Conservation (phyloP, 2,113 vertebrate species). For the Platysternon megacephalum region DNA sequence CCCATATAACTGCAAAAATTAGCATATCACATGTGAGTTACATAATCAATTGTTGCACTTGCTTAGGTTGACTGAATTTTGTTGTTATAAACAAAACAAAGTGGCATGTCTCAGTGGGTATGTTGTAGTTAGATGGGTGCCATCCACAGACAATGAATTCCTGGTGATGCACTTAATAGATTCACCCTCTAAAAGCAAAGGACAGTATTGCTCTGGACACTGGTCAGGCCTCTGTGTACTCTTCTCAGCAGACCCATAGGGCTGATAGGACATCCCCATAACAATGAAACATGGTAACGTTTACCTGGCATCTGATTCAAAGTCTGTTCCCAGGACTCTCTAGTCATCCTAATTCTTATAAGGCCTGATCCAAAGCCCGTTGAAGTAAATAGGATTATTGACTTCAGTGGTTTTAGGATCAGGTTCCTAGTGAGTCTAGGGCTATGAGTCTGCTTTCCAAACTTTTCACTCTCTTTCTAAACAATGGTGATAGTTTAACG, state of each 20-base stretch:
- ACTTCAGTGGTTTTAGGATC: not conserved
- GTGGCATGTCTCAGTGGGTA: not conserved
- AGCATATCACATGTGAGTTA: not conserved
- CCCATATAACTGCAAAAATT: not conserved
- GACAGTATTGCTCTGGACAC: not conserved
- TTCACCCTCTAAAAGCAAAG: not conserved
- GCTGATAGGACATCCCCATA: not conserved
- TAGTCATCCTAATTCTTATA: rapidly evolving
- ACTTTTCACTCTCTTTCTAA: not conserved
- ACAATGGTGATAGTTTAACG: not conserved
- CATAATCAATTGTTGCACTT: not conserved
- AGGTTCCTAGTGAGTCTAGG: not conserved
- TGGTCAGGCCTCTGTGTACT: not conserved
- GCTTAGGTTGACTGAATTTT: not conserved
- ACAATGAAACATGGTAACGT: not conserved
- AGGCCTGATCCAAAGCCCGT: not conserved
- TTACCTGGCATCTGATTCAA: not conserved
- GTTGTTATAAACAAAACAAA: not conserved
- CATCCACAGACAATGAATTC: not conserved
- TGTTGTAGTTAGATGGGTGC: not conserved
- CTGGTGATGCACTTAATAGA: not conserved
- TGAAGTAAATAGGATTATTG: rapidly evolving
- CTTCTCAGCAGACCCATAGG: not conserved
- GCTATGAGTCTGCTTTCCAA: not conserved
- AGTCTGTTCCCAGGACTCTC: not conserved